Base-by-base conservation (phyloP, 1,140 invertebrate species). In the Sitophilus oryzae region DNA sequence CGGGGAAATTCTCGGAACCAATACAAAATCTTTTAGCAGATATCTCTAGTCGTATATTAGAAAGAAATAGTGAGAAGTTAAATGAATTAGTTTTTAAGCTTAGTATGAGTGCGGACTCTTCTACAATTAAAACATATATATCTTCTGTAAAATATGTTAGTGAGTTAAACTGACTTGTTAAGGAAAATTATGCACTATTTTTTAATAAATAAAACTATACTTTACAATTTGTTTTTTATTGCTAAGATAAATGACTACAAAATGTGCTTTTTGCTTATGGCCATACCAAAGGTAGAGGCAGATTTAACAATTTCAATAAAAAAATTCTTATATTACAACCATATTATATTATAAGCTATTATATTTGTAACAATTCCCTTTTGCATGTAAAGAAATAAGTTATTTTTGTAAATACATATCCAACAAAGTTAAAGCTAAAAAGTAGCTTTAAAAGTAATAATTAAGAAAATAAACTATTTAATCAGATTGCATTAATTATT, bases 21-120 rank as follows among this genome's bases (percentile, higher is more conserved):
- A 16, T 46, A 19, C 51, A 58, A 42, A 56, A 59, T 4, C n/a
- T 45, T n/a, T 50, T 58, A 22, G 25, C 34, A 41, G 47, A 53
- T 9, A 25, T 50, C 15, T 58, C 55, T 3, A 36, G 21, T 16
- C 36, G 16, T 44, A 16, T 61, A 11, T 20, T 37, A 18, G 46
- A 55, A 35, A 49, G 41, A 43, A 55, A 59, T 38, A n/a, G 15
- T 11, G 15, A 16, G 40, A 47, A 38, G 22, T 25, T 52, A 21
- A 64, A 50, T 54, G 25, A 56, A 40, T 30, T 58, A 34, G 37
- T 58, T 51, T 48, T 64, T 21, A 53, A 53, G 30, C 22, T 55
- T 49, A 36, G 38, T 6, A 58, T 61, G 52, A 25, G n/a, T n/a
- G 36, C 34, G 43, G 51, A 30, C n/a, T 16, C 30, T 20, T 14